phyloP scores from a whole-genome alignment of 2,888 invertebrate species.

The Suillia variegata region DNA sequence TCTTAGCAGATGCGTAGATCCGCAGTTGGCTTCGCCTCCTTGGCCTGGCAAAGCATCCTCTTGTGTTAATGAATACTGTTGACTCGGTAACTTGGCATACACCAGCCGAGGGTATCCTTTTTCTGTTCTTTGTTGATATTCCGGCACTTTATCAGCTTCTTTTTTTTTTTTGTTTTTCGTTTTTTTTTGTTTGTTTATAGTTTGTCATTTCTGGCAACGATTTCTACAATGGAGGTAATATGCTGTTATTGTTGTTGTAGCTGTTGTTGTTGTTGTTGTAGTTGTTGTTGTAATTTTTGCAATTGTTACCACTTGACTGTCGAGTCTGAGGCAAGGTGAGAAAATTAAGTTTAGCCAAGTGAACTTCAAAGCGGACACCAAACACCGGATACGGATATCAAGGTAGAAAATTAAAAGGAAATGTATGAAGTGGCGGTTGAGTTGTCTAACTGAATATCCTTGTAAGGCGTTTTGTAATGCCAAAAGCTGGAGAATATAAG shows the following conservation, averaged over 20 bases:
- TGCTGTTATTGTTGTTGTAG: not conserved
- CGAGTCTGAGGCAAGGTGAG: not conserved
- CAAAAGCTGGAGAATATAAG: no score
- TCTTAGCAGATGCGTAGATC: no score
- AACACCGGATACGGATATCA: no score
- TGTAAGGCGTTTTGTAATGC: no score
- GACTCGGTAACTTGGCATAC: not conserved
- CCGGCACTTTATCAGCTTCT: no score
- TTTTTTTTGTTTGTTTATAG: not conserved
- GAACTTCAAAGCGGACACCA: no score
- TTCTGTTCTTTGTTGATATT: no score
- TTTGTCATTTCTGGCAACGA: not conserved
- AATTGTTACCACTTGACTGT: not conserved
- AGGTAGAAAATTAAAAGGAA: no score
- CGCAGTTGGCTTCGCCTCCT: not conserved
- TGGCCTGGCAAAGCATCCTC: not conserved
- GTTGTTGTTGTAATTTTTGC: no score
- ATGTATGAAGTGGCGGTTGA: no score
- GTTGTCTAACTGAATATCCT: no score
- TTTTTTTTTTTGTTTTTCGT: not conserved
- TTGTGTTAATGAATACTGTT: not conserved
- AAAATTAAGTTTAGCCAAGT: not conserved
- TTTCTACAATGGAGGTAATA: not conserved
- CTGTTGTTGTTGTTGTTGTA: no score
- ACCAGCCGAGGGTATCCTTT: not conserved